Base-by-base conservation (phyloP, 2,888 invertebrate species). In the Apodemia hepburni region DNA sequence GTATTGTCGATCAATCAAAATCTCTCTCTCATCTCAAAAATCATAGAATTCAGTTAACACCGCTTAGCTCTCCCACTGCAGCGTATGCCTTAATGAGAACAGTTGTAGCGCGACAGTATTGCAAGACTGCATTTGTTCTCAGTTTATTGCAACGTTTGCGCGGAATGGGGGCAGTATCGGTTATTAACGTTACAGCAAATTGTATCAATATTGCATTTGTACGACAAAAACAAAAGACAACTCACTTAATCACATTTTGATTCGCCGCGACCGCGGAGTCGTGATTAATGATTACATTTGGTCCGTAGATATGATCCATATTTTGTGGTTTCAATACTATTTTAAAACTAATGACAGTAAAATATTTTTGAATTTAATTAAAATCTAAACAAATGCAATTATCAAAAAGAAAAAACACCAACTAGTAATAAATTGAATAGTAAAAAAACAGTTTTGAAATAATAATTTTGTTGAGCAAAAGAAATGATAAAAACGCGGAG, bases 81-180 rank as follows among this genome's bases (percentile, higher is more conserved):
- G 27, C 54, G 12, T 27, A 54, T 15, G 2, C 54, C 29, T 54
- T 54, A 54, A 54, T 54, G 54, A 54, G 54, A 54, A 27, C 29
- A 54, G 54, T 54, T 54, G 54, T 54, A 54, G 27, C 6, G 54
- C 29, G 54, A 27, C 22, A 57, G 54, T 57, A 57, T 57, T 57
- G 54, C 54, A 57, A 57, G 54, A 57, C n/a, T 57, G 54, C 54
- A 57, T 57, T 57, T 57, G 54, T 57, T 57, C 54, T 57, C 54
- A 29, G 54, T 57, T 27, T 57, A 15, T 57, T 57, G 61, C 61
- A 35, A 54, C 61, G 54, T 54, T 61, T 61, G 51, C 33, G 33
- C 38, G 54, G 54, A 61, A 61, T 61, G 54, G 61, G 61, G 61
- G 35, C 61, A 38, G 47, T 47, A 47, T 47, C 45, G 45, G 54